Base-by-base conservation (phyloP, 2,888 invertebrate genomes). In the Leptinotarsa rubiginosa region DNA sequence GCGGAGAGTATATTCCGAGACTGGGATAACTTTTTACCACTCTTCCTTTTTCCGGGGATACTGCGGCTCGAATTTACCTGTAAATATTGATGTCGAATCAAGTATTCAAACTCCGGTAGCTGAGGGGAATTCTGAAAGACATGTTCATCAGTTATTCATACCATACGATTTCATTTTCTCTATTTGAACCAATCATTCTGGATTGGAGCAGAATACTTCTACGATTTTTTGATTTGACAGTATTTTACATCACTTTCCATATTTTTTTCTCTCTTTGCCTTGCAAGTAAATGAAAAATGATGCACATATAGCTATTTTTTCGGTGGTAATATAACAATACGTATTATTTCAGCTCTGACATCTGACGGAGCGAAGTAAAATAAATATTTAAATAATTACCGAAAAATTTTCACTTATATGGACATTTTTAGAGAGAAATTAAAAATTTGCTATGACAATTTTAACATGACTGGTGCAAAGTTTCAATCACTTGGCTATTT, bases 21-120 rank as follows among this genome's bases (percentile, higher is more conserved):
- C 56, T 69, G 12, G 56, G 20, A 18, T 20, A 56, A 22, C 41
- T 69, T 41, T 52, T 69, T 56, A 25, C 56, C 20, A 69, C 47
- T 67, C 22, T 31, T 47, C 56, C 31, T 52, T 52, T 52, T 54
- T 54, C 68, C 54, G 25, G 41, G 18, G 41, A 50, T 50, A 67
- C 52, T 54, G 50, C 67, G 74, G 65, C 54, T 73, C 70, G 70
- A 74, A 77, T 77, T 68, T 73, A 69, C 67, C 70, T 69, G 73
- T 73, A 77, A 77, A 75, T 75, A 77, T 77, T 72, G 74, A 77
- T 72, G 72, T 70, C 56, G 71, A 73, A 69, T 77, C 69, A 75
- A 67, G 70, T 67, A 75, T 69, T 70, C 77, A 74, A 74, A 70
- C 69, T 75, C 68, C 47, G 54, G 72, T 49, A 62, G 67, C 74